Percentiles rank a stretch among this genome's conserved stretches.
Conservation (phyloP, 2,113 vertebrate species). For the Phocoena sinus region DNA sequence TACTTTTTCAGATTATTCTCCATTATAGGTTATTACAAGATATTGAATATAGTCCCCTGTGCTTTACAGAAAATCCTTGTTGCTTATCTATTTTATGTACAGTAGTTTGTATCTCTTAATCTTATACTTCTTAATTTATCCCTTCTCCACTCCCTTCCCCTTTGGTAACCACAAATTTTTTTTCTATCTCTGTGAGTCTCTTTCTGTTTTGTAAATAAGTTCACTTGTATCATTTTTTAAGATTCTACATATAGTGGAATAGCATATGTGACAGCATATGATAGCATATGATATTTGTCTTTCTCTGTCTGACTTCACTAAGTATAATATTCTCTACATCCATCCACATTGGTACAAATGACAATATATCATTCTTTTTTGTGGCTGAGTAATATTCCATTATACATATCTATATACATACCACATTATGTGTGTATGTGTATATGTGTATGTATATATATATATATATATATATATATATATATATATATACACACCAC, state of each 20-base stretch:
- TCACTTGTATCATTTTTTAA: not conserved
- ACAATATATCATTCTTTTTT: not conserved
- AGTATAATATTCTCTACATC: not conserved
- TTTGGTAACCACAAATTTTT: too few species aligned
- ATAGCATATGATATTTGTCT: not conserved
- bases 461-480: too few species aligned
- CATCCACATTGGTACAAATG: not conserved
- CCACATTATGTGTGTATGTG: too few species aligned
- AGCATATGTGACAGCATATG: not conserved
- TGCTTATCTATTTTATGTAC: not conserved
- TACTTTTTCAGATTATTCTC: not conserved
- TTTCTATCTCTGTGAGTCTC: too few species aligned
- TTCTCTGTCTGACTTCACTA: not conserved
- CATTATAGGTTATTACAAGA: not conserved
- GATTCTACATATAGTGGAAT: not conserved
- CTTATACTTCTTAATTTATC: too few species aligned
- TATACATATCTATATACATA: too few species aligned
- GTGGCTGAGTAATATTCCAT: not conserved
- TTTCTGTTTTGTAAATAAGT: not conserved
- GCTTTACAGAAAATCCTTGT: not conserved
- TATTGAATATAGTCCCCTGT: not conserved
- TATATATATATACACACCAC: too few species aligned
- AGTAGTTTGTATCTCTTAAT: not conserved
- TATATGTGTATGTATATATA: fast-evolving
- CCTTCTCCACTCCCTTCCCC: too few species aligned